Percentiles rank a stretch among this genome's conserved stretches.
phyloP scores from a whole-genome alignment of 2,113 vertebrate genomes.

The Syrrhaptes paradoxus region DNA sequence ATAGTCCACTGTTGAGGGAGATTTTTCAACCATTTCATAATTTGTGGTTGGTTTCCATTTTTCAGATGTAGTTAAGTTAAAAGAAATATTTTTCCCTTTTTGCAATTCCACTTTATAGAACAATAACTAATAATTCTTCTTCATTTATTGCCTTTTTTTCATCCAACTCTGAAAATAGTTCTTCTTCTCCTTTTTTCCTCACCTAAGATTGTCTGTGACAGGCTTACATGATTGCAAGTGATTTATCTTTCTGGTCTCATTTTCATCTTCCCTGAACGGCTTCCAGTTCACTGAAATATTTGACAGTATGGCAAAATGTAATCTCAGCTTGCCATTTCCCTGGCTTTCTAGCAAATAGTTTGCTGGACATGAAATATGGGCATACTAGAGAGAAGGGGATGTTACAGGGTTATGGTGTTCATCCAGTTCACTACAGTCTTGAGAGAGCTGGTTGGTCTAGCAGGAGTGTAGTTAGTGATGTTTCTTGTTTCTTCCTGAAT shows the following conservation, averaged over 20 bases:
- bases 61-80: neutral
- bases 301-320: neutral
- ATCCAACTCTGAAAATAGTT: neutral
- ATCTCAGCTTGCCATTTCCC: neutral
- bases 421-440: neutral
- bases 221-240: neutral
- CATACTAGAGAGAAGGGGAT: neutral
- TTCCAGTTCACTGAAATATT: constrained; percentile 32
- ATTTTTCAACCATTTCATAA: constrained; percentile 14
- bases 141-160: neutral
- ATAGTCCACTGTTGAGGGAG: neutral
- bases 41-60: neutral
- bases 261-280: constrained; percentile 29
- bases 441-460: neutral
- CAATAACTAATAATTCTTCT: neutral
- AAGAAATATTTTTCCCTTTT: neutral
- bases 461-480: neutral
- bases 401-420: neutral
- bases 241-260: constrained; percentile 26
- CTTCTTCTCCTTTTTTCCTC: neutral
- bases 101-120: neutral
- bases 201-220: neutral
- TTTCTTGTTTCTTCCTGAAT: neutral
- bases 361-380: neutral
- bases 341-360: neutral